A percentile compares a stretch with the other conserved stretches of the same genome.
These are phyloP conservation scores for Chymomyza procnemis DNA, from an alignment of 2,888 invertebrate species.

Conservation along the genomic window DNA sequence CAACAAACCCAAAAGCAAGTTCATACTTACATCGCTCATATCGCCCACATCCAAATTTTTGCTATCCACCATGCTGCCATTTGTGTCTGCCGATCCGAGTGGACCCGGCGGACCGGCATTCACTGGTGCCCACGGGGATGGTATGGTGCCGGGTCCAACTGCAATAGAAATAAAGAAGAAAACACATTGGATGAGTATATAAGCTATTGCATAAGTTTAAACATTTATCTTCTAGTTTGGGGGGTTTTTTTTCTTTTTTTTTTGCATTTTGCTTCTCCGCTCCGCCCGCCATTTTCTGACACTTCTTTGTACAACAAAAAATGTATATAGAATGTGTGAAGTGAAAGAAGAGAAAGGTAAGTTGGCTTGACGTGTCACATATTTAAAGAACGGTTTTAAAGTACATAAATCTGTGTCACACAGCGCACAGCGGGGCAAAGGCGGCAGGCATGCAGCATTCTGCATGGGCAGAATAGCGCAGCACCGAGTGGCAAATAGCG, in stretches of 20 bases:
- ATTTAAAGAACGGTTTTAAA: conserved; percentile 16
- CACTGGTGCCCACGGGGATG: conserved; percentile 97
- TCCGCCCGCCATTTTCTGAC: too few relatives aligned
- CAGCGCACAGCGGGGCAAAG: conserved; percentile 9
- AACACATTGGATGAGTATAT: conserved; percentile 5
- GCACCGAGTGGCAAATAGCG: neutral
- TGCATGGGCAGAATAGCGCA: conserved; percentile 31
- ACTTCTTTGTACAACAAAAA: neutral
- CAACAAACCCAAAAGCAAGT: neutral
- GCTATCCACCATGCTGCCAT: conserved; percentile 94
- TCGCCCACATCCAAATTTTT: conserved; percentile 95
- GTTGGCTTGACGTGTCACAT: conserved; percentile 6
- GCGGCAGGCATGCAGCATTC: conserved; percentile 9
- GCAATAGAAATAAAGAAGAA: conserved; percentile 68
- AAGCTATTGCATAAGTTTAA: neutral
- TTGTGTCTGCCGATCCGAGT: conserved; percentile 88
- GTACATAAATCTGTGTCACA: conserved; percentile 41
- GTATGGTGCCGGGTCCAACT: conserved; percentile 95
- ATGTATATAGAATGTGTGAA: neutral
- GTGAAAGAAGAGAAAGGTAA: neutral
- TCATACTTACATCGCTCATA: conserved; percentile 87
- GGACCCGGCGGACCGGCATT: conserved; percentile 84
- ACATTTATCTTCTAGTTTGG: too few relatives aligned
- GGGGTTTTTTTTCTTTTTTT: neutral
- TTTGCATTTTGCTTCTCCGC: too few relatives aligned